phyloP scores from a whole-genome alignment of 2,888 invertebrate genomes.

The Eugnorisma glareosa region DNA sequence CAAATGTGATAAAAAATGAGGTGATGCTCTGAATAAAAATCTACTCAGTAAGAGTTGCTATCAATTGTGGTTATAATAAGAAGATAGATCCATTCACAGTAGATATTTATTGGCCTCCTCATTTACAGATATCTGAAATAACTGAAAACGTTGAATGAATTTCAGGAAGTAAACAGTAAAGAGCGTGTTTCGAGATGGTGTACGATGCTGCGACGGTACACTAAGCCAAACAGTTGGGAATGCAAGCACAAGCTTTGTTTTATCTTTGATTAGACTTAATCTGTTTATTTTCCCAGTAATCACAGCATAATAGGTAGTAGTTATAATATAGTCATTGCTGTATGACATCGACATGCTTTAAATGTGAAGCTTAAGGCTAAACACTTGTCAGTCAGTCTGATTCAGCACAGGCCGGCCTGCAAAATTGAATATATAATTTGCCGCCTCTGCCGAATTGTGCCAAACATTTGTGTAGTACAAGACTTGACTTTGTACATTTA shows the following conservation, averaged over 20 bases:
- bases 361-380: not conserved
- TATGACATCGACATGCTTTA: too few relatives aligned
- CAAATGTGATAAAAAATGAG: not conserved
- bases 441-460: not conserved
- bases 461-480: not conserved
- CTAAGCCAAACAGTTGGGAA: not conserved
- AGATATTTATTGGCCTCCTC: not conserved
- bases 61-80: not conserved
- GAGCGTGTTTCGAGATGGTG: slow-evolving; percentile 42
- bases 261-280: not conserved
- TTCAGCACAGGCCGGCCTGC: not conserved
- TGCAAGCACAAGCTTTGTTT: not conserved
- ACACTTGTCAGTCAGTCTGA: not conserved
- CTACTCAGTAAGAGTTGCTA: not conserved
- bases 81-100: not conserved
- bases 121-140: slow-evolving; percentile 28
- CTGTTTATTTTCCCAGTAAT: not conserved
- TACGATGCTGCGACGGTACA: slow-evolving; percentile 22
- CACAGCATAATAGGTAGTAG: not conserved
- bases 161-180: slow-evolving; percentile 64
- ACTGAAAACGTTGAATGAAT: slow-evolving; percentile 36
- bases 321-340: not conserved
- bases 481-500: not conserved
- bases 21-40: not conserved
- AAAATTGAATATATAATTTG: not conserved